phyloP scores from a whole-genome alignment of 2,113 vertebrate genomes.

The Mustelus asterias region DNA sequence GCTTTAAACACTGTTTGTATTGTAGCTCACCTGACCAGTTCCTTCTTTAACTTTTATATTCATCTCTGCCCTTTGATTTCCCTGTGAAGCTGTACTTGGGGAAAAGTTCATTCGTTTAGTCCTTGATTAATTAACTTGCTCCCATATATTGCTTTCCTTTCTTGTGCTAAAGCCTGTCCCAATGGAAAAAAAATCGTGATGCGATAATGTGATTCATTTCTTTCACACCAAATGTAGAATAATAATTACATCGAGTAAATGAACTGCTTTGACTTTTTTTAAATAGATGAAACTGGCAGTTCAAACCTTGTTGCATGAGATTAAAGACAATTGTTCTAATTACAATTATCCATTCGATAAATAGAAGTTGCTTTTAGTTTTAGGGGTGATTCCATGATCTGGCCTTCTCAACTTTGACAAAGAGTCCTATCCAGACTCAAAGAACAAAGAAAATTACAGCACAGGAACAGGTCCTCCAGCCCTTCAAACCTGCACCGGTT shows the following conservation, averaged over 20 bases:
- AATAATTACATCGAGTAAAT: background rate
- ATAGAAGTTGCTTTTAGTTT: background rate
- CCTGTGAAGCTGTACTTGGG: background rate
- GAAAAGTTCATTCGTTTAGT: background rate
- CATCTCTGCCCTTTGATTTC: background rate
- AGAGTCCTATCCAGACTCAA: too few species aligned
- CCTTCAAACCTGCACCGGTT: too few species aligned
- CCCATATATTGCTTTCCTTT: background rate
- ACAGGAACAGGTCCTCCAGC: too few species aligned
- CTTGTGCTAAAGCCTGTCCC: background rate
- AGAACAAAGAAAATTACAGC: too few species aligned
- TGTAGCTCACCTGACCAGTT: background rate
- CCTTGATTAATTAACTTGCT: background rate
- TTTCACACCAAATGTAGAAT: background rate
- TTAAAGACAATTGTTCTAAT: background rate
- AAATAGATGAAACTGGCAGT: background rate
- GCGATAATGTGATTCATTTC: background rate
- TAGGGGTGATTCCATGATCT: background rate
- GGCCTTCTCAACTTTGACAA: too few species aligned
- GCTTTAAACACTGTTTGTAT: background rate
- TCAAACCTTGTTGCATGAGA: background rate
- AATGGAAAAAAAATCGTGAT: background rate
- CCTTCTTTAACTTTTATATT: background rate
- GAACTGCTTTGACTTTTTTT: background rate
- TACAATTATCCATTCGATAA: background rate